Percentiles rank a stretch among this genome's conserved stretches.
These are phyloP conservation scores for Mohoua ochrocephala DNA, from an alignment of 2,113 vertebrate species.

Conservation along the genomic window DNA sequence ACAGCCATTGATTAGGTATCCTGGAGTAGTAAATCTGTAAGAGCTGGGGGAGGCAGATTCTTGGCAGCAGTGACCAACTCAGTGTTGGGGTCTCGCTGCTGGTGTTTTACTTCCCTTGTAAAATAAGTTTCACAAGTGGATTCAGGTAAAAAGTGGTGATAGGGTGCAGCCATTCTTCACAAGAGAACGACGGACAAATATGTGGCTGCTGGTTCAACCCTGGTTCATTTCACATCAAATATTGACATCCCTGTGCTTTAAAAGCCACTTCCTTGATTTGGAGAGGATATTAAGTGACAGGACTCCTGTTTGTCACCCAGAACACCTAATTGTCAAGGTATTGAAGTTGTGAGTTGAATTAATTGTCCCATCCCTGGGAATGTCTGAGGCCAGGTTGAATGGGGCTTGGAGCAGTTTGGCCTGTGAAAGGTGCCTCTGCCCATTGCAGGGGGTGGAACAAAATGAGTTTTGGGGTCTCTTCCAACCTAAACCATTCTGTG, in stretches of 20 bases:
- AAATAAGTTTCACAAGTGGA: not conserved
- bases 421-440: too few species aligned
- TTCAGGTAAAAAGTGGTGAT: not conserved
- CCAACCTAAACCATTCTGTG: not conserved
- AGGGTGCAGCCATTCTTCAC: not conserved
- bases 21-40: not conserved
- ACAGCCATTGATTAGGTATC: not conserved
- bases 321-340: not conserved
- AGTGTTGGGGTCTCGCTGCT: not conserved
- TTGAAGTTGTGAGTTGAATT: not conserved
- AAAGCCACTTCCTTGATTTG: not conserved
- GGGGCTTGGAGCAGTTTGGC: not conserved
- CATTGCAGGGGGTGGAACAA: not conserved
- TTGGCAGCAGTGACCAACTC: not conserved
- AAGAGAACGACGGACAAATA: not conserved
- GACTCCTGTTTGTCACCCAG: not conserved
- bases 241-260: not conserved
- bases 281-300: not conserved
- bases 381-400: too few species aligned
- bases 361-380: not conserved
- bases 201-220: not conserved
- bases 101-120: not conserved
- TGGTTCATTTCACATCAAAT: not conserved
- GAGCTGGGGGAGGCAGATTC: not conserved
- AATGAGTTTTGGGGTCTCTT: not conserved